phyloP scores from a whole-genome alignment of 2,888 invertebrate species.

The Agriotes lineatus region DNA sequence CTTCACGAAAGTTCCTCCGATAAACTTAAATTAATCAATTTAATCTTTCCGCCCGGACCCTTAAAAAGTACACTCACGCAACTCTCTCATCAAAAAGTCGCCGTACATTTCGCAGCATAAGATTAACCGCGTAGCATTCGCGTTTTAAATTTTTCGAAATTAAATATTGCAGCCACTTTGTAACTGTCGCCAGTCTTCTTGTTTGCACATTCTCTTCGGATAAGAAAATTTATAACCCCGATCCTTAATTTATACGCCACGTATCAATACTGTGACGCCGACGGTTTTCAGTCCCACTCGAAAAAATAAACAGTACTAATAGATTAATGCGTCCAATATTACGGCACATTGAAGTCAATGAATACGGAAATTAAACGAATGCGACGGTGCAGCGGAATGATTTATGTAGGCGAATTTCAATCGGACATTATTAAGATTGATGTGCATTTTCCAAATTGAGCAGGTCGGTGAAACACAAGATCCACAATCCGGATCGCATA shows the following conservation, averaged over 20 bases:
- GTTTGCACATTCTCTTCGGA: not conserved
- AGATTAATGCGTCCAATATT: not conserved
- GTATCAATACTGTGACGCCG: not conserved
- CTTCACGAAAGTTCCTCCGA: no score
- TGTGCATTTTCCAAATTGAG: constrained; percentile 35
- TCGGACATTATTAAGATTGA: constrained; percentile 38
- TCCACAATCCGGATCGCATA: constrained; percentile 28
- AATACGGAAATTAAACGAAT: constrained; percentile 20
- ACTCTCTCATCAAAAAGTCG: no score
- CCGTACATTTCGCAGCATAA: no score
- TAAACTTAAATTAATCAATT: no score
- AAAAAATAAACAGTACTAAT: not conserved
- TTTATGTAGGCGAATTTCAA: constrained; percentile 33
- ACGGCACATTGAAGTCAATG: constrained; percentile 11
- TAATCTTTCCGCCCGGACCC: no score
- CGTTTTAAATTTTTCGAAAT: not conserved
- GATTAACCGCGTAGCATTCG: not conserved
- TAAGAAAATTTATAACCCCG: not conserved
- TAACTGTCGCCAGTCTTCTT: not conserved
- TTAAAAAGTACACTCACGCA: no score
- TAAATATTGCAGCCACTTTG: not conserved
- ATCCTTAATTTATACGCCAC: not conserved
- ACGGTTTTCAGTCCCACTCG: not conserved
- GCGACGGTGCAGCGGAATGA: constrained; percentile 20
- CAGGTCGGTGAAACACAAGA: constrained; percentile 26